Conservation (phyloP, 2,888 invertebrate species). For the Nymphalis urticae region DNA sequence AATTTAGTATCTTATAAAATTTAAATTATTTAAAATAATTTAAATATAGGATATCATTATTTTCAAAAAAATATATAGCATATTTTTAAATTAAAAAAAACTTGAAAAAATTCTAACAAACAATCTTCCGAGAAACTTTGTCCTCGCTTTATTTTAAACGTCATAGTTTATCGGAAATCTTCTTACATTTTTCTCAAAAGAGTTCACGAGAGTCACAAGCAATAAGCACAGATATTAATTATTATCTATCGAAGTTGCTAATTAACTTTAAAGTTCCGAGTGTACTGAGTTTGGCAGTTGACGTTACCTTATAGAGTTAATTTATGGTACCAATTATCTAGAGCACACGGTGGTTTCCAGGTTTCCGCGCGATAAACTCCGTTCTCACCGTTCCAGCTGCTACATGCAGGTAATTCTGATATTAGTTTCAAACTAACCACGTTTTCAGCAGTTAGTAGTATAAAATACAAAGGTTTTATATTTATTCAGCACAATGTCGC, state of each 20-base stretch:
- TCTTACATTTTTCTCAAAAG: conserved; percentile 18
- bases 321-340: conserved; percentile 63
- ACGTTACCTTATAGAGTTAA: conserved; percentile 55
- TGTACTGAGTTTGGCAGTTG: conserved; percentile 68
- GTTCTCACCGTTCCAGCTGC: conserved; percentile 32
- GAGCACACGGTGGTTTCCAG: conserved; percentile 43
- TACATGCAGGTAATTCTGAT: conserved; percentile 31
- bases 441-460: conserved; percentile 22
- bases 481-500: conserved; percentile 10
- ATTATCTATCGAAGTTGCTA: conserved; percentile 70
- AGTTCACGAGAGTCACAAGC: conserved; percentile 27
- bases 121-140: background rate
- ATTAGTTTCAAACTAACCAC: conserved; percentile 34
- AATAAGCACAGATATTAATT: conserved; percentile 58
- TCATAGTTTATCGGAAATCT: background rate
- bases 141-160: background rate
- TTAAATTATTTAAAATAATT: too few relatives aligned
- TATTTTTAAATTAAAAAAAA: background rate
- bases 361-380: conserved; percentile 38
- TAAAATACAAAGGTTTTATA: conserved; percentile 19
- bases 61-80: too few relatives aligned
- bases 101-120: background rate
- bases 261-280: conserved; percentile 69
- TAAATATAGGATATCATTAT: too few relatives aligned
- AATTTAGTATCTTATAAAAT: too few relatives aligned